Evolutionary conservation across 2,113 vertebrate genomes (phyloP), one percentile per base, ranked within the genome.

Genomic region (Microtus pennsylvanicus): DNA sequence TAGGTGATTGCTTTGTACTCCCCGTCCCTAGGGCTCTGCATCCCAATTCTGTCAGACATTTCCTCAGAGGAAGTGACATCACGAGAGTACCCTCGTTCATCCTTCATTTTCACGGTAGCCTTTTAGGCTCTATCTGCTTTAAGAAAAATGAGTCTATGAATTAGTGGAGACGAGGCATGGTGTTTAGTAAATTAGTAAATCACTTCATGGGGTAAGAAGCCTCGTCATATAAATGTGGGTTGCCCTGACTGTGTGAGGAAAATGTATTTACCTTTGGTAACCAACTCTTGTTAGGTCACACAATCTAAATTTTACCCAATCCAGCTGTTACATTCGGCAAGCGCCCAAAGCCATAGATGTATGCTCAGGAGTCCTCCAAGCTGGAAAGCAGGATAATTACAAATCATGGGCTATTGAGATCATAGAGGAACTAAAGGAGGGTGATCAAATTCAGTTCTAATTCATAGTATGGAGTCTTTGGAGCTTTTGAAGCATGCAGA

Each of bases 111-210:
- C 83, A 88, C 52, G 42, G 19, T 45, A 87, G 47, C 28, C 70
- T 95, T 91, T 88, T 61, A 83, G 35, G 42, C 28, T 58, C 7
- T 8, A 81, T 45, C 90, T 96, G 55, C 94, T 95, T 96, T 88
- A 77, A 63, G 93, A 92, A 89, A 74, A 58, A 52, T 28, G 38
- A 61, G 76, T 93, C 30, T 86, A 8, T 82, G 94, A 92, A n/a
- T 81, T 94, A 94, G 94, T 91, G 74, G 69, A 95, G 78, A 91
- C 33, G 80, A 61, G 93, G 47, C 24, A 38, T 28, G 13, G 26
- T 87, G 13, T 96, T 95, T 92, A 94, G 90, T 94, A 88, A 86
- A 77, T 95, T 92, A 94, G 90, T 94, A 88, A 86, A 77, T 95
- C 80, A 55, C 85, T 90, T 42, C 12, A 4, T 19, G 19, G 14